Conservation (phyloP, 2,797 vertebrate species). For the Trematomus bernacchii region DNA sequence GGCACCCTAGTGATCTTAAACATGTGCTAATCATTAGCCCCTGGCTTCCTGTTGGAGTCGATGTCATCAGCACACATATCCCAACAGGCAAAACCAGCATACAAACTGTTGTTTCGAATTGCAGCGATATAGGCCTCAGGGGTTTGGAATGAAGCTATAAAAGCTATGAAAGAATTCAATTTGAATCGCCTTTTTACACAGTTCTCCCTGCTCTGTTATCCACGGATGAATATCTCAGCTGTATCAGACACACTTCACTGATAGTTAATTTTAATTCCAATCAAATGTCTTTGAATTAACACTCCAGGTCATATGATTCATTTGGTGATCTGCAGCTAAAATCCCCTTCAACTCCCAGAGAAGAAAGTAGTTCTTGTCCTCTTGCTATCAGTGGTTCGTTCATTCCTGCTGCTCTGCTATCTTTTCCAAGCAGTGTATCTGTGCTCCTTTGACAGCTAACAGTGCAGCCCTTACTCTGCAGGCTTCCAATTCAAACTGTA, state of each 20-base stretch:
- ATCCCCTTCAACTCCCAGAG: slow-evolving; percentile 14
- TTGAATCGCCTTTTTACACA: slow-evolving; percentile 41
- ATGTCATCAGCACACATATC: slow-evolving; percentile 79
- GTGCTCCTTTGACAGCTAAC: slow-evolving; percentile 57
- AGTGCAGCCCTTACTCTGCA: slow-evolving; percentile 49
- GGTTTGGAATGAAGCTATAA: slow-evolving; percentile 64
- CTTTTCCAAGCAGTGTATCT: slow-evolving; percentile 33
- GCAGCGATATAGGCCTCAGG: slow-evolving; percentile 57
- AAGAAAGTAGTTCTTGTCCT: slow-evolving; percentile 35
- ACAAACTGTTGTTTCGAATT: slow-evolving; percentile 68
- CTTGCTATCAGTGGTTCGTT: slow-evolving; percentile 57
- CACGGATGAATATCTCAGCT: slow-evolving; percentile 29
- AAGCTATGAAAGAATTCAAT: slow-evolving; percentile 64
- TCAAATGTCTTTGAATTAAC: slow-evolving; percentile 38
- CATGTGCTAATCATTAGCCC: slow-evolving; percentile 86
- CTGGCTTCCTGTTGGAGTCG: slow-evolving; percentile 84
- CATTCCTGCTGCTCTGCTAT: slow-evolving; percentile 49
- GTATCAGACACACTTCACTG: slow-evolving; percentile 25
- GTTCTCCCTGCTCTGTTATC: slow-evolving; percentile 44
- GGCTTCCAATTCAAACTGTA: slow-evolving; percentile 48
- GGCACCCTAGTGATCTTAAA: slow-evolving; percentile 77
- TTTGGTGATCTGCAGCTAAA: slow-evolving; percentile 39
- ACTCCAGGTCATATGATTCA: slow-evolving; percentile 29
- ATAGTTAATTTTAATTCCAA: slow-evolving; percentile 39
- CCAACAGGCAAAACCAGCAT: slow-evolving; percentile 64